Evolutionary conservation across 2,888 invertebrate genomes (phyloP).

Genomic region (Drosophila macrothrix): DNA sequence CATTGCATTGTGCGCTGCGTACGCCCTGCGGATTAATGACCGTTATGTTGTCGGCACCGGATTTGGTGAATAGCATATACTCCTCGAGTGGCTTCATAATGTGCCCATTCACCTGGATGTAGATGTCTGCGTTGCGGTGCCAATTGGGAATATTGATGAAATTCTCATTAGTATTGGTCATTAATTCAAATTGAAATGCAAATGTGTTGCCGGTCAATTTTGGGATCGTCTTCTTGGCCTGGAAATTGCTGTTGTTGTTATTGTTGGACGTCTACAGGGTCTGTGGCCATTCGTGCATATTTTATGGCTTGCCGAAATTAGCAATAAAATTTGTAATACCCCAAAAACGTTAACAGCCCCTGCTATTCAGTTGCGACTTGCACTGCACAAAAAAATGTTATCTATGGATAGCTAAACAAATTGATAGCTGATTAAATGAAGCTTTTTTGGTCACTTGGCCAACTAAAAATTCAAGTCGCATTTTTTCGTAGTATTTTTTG

Average conservation of each 20-base stretch:
- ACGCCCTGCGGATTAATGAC: conserved; percentile 95
- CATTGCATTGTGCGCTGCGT: conserved; percentile 93
- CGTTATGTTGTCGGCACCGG: conserved; percentile 92
- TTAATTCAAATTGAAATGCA: conserved; percentile 80
- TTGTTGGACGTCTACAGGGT: neutral
- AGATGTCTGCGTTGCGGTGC: conserved; percentile 88
- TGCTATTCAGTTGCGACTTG: conserved; percentile 22
- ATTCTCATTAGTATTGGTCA: conserved; percentile 79
- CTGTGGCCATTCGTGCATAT: conserved; percentile 66
- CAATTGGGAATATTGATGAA: conserved; percentile 50
- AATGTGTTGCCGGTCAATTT: conserved; percentile 48
- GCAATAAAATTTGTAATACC: conserved; percentile 77
- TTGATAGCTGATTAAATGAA: neutral
- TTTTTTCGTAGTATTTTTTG: neutral
- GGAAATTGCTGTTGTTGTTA: conserved; percentile 4
- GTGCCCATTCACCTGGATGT: conserved; percentile 92
- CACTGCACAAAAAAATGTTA: conserved; percentile 15
- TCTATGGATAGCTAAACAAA: neutral
- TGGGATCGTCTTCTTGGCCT: conserved; percentile 21
- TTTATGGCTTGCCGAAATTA: conserved; percentile 74
- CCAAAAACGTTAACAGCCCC: conserved; percentile 38
- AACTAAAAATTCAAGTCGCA: neutral
- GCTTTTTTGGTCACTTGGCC: neutral
- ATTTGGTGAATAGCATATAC: conserved; percentile 95
- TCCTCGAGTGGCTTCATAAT: conserved; percentile 95